Conservation (phyloP, 2,888 invertebrate genomes). For the Eucriotettix oculatus region DNA sequence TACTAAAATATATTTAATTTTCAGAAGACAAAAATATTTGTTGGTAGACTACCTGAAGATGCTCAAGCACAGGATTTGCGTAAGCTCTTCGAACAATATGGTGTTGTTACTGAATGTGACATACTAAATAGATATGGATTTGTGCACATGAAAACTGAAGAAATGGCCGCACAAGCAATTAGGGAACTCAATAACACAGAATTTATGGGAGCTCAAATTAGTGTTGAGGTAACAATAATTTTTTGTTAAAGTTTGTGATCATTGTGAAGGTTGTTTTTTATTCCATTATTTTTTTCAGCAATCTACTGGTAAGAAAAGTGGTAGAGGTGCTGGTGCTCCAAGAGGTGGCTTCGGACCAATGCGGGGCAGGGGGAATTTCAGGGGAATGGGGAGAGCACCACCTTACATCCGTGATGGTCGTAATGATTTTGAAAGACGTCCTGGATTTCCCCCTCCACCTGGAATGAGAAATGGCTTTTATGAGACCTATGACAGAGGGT, state of each 20-base stretch:
- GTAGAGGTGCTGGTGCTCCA: constrained; percentile 18
- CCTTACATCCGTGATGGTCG: constrained; percentile 15
- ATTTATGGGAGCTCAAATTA: constrained; percentile 70
- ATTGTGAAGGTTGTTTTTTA: too few relatives aligned
- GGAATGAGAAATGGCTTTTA: constrained; percentile 16
- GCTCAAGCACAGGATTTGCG: constrained; percentile 69
- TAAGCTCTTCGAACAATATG: constrained; percentile 69
- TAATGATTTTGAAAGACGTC: constrained; percentile 17
- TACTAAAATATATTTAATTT: neutral
- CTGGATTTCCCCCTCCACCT: constrained; percentile 14
- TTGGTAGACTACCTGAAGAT: constrained; percentile 77
- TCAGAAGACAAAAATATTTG: constrained; percentile 71
- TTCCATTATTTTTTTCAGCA: constrained; percentile 12
- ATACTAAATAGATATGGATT: constrained; percentile 90
- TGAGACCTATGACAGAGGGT: constrained; percentile 13
- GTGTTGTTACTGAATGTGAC: constrained; percentile 82
- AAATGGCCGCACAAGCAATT: constrained; percentile 68
- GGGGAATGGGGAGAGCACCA: constrained; percentile 20
- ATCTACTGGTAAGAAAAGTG: constrained; percentile 19
- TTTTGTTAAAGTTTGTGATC: neutral
- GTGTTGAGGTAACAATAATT: constrained; percentile 43
- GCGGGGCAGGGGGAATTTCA: constrained; percentile 10
- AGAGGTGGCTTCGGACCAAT: constrained; percentile 26
- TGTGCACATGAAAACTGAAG: constrained; percentile 73
- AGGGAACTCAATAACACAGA: constrained; percentile 61